These are phyloP conservation scores for Mimas tiliae DNA, from an alignment of 2,888 invertebrate species.

Conservation along the genomic window DNA sequence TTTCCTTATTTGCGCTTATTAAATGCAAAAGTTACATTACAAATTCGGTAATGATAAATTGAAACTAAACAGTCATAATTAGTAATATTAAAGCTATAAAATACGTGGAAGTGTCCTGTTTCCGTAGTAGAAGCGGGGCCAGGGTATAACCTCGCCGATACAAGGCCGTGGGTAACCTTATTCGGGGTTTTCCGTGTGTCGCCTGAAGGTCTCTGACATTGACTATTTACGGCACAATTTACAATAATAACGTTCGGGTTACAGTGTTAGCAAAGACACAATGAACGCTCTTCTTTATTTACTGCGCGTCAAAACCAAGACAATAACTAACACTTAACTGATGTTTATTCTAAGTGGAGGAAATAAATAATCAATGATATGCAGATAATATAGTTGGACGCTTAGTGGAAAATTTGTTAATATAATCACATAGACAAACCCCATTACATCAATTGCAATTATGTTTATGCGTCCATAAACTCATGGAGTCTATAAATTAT, in stretches of 20 bases:
- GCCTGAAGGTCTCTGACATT: slow-evolving; percentile 69
- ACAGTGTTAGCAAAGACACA: slow-evolving; percentile 46
- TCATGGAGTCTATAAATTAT: background rate
- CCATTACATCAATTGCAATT: background rate
- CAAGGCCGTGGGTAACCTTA: slow-evolving; percentile 64
- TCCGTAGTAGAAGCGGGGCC: slow-evolving; percentile 51
- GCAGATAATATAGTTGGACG: background rate
- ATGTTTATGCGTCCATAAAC: background rate
- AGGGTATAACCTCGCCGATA: slow-evolving; percentile 58
- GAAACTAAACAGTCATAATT: background rate
- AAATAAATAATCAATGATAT: slow-evolving; percentile 18
- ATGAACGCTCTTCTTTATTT: slow-evolving; percentile 40
- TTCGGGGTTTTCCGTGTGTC: slow-evolving; percentile 72
- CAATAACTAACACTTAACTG: too few relatives aligned
- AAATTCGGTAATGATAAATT: background rate
- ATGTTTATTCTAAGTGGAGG: slow-evolving; percentile 27
- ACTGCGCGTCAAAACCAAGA: too few relatives aligned
- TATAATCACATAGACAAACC: too few relatives aligned
- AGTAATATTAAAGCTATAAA: slow-evolving; percentile 37
- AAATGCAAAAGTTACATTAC: background rate
- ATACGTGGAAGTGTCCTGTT: slow-evolving; percentile 54
- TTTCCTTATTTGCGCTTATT: background rate
- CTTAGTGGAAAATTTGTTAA: slow-evolving; percentile 8
- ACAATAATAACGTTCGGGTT: slow-evolving; percentile 37
- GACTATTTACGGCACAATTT: slow-evolving; percentile 61